Conservation (phyloP, 2,113 vertebrate genomes). For the Nannobrachium achirus region DNA sequence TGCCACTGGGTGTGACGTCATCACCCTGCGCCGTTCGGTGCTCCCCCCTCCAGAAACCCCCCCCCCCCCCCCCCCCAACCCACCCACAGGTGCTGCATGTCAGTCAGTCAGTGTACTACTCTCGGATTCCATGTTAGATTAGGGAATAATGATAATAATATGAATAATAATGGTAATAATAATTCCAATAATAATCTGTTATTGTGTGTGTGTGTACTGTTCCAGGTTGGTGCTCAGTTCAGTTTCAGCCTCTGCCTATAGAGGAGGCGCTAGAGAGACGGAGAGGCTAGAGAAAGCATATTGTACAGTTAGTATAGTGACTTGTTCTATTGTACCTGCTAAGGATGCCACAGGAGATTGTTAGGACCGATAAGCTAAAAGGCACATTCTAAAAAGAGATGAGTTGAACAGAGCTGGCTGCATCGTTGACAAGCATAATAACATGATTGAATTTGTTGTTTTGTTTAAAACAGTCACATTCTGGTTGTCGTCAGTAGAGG, state of each 20-base stretch:
- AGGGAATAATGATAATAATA: constrained; percentile 76
- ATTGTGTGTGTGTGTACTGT: constrained; percentile 75
- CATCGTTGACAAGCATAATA: not conserved
- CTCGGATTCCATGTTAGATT: constrained; percentile 77
- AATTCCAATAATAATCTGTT: constrained; percentile 78
- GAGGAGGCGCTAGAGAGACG: constrained; percentile 37
- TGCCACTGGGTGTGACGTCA: constrained; percentile 57
- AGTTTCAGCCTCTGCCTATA: constrained; percentile 73
- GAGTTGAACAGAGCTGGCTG: constrained; percentile 40
- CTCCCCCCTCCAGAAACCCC: constrained; percentile 45
- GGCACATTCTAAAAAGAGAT: constrained; percentile 41
- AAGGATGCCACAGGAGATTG: constrained; percentile 54
- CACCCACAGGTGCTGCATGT: constrained; percentile 77
- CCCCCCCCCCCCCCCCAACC: not conserved
- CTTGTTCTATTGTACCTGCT: constrained; percentile 70
- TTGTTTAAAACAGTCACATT: too few relatives aligned
- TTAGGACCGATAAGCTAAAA: constrained; percentile 25
- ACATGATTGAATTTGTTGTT: too few relatives aligned
- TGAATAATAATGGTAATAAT: constrained; percentile 70
- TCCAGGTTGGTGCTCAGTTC: constrained; percentile 75
- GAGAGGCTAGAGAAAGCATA: constrained; percentile 68
- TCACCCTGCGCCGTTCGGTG: constrained; percentile 57
- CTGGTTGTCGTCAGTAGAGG: constrained; percentile 2
- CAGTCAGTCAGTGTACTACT: constrained; percentile 75
- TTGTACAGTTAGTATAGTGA: constrained; percentile 79